Evolutionary conservation across 2,113 vertebrate species (phyloP), one percentile per base, ranked within the genome.

Genomic region (Plestiodon gilberti): DNA sequence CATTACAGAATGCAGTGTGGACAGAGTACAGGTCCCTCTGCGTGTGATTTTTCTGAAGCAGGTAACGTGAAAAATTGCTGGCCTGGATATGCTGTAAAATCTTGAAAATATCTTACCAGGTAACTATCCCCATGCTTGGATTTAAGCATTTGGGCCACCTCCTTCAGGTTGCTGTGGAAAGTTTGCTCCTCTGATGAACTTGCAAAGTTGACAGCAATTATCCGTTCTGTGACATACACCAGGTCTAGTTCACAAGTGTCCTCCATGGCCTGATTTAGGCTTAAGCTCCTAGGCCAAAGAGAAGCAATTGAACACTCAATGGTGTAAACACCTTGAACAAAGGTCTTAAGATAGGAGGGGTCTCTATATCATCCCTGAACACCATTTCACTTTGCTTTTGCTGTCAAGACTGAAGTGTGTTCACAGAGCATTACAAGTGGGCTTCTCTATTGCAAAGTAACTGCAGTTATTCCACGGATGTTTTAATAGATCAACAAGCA

Each of bases 61-160:
- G 7, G 43, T 3, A 3, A 61, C 40, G 11, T 73, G 9, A 65
- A 48, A 73, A 48, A 48, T 2, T 22, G 6, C n/a, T 22, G 20
- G 35, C 5, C 70, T 38, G 70, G 70, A 38, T 38, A 71, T 71
- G 70, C 6, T 71, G 33, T 75, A 30, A 22, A 62, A 7, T 48
- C 20, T 48, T 43, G 28, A 20, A 73, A 61, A 18, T 30, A 22
- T 2, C 92, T 95, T 88, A 99, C 99, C 98, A 99, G 95, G 55
- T 99, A 99, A 95, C 96, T 98, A 91, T 98, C 97, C 1, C 97
- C 98, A 2, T 99, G 99, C 94, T 99, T 99, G 94, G 98, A 99
- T 93, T 97, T 97, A 91, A 99, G 97, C 99, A 99, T 99, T 94
- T 97, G 98, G 61, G 98, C 98, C 90, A 99, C 99, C 94, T 99